Percentiles rank a stretch among this genome's conserved stretches.
These are phyloP conservation scores for Phyto melanocephala DNA, from an alignment of 2,888 invertebrate species.

Conservation along the genomic window DNA sequence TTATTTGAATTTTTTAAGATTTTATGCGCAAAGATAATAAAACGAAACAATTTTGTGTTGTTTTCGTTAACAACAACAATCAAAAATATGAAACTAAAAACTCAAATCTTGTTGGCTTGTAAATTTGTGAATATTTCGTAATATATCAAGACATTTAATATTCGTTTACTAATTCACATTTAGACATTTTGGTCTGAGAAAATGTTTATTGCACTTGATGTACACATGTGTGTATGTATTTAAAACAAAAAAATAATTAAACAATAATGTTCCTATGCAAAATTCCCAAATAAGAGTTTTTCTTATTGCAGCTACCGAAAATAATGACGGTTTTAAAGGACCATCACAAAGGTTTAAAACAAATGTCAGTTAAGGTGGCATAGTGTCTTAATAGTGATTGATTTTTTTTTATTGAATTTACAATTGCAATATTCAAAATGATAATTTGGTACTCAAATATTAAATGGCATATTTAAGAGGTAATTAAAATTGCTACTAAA, in stretches of 20 bases:
- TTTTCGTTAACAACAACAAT: conserved; percentile 1
- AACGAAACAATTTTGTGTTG: neutral
- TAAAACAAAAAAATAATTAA: neutral
- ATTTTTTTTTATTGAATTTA: neutral
- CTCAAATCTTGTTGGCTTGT: conserved; percentile 11
- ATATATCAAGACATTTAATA: conserved; percentile 42
- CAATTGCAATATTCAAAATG: neutral
- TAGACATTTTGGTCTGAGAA: neutral
- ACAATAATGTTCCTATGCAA: neutral
- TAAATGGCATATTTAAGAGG: neutral
- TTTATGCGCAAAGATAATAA: conserved; percentile 23
- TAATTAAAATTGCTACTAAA: conserved; percentile 3
- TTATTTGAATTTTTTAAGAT: conserved; percentile 22
- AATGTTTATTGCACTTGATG: neutral
- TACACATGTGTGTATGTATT: too few relatives aligned
- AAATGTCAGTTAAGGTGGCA: neutral
- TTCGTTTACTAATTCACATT: conserved; percentile 4
- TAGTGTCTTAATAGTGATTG: conserved; percentile 1
- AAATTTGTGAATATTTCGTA: conserved; percentile 46
- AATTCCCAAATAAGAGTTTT: neutral
- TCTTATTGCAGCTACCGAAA: neutral
- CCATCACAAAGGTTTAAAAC: neutral
- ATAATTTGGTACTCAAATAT: neutral
- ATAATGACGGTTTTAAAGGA: neutral
- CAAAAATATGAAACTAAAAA: neutral